Evolutionary conservation across 2,797 vertebrate genomes (phyloP).

Genomic region (Staurois parvus): DNA sequence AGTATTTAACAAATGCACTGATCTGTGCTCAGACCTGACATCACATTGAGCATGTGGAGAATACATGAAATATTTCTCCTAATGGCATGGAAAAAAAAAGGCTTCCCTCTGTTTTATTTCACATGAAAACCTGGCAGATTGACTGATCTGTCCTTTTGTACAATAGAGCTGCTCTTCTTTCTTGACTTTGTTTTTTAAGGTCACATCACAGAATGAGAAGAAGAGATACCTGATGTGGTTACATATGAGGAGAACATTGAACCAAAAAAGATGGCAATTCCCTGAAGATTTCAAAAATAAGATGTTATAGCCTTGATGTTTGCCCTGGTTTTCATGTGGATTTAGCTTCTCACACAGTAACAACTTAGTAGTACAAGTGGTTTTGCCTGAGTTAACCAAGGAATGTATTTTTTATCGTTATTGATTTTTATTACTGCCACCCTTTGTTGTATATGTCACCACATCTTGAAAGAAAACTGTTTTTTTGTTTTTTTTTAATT

Average conservation of each 20-base stretch:
- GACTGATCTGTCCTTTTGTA: constrained; percentile 49
- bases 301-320: constrained; percentile 46
- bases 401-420: constrained; percentile 16
- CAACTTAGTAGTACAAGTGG: constrained; percentile 10
- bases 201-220: constrained; percentile 51
- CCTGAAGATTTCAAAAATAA: constrained; percentile 46
- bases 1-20: constrained; percentile 1
- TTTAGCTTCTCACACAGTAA: constrained; percentile 38
- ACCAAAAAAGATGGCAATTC: constrained; percentile 44
- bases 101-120: constrained; percentile 44
- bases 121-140: constrained; percentile 46
- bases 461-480: background rate
- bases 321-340: constrained; percentile 56
- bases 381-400: constrained; percentile 15
- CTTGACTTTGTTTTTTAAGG: constrained; percentile 53
- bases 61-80: constrained; percentile 33
- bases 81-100: constrained; percentile 32
- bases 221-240: constrained; percentile 42
- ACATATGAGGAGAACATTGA: constrained; percentile 50
- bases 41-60: background rate
- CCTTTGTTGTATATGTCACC: background rate
- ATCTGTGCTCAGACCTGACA: constrained; percentile 17
- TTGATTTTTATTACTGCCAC: constrained; percentile 12
- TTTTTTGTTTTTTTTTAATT: background rate
- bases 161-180: constrained; percentile 37